Base-by-base conservation (phyloP, 2,888 invertebrate species). In the Carabus problematicus region DNA sequence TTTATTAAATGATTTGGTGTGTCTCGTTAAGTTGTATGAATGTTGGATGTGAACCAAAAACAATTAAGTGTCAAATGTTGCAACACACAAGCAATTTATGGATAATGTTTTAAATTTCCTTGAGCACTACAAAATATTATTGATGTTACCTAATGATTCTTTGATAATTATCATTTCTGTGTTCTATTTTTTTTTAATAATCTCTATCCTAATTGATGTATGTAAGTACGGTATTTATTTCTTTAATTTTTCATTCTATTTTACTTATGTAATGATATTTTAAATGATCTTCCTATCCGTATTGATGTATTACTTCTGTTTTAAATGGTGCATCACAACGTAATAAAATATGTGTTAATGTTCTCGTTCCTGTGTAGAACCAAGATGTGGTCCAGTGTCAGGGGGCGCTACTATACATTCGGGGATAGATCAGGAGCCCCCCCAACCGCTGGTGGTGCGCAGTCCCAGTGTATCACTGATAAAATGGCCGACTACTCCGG, bases 311-410 rank as follows among this genome's bases (percentile, higher is more conserved):
- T 49, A 1, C 18, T 8, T 49, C 14, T 8, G 49, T 49, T 49
- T 49, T 16, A 49, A 7, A 49, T 49, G 14, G 8, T 14, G 14
- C 7, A 8, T 14, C 18, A 49, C n/a, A 49, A 11, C 11, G 11
- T 11, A 49, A 16, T 16, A 29, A 29, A 29, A 29, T 29, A 12
- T 43, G 18, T 60, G 1, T 43, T 4, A 42, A 60, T 19, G 8
- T 16, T 18, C n/a, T n/a, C 16, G 1, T 1, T 43, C 9, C 69
- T 71, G 84, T 85, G 70, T 86, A 91, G 91, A 91, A 83, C 86
- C 82, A 74, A 82, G 89, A 85, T 91, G 91, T 83, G 90, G 90
- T 78, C 90, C 90, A 77, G 86, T 89, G 79, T 84, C 89, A 76
- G 85, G 86, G 75, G 82, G 82, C 71, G 29, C 29, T 29, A 85